Conservation (phyloP, 2,113 vertebrate genomes). For the Onychostoma macrolepis region DNA sequence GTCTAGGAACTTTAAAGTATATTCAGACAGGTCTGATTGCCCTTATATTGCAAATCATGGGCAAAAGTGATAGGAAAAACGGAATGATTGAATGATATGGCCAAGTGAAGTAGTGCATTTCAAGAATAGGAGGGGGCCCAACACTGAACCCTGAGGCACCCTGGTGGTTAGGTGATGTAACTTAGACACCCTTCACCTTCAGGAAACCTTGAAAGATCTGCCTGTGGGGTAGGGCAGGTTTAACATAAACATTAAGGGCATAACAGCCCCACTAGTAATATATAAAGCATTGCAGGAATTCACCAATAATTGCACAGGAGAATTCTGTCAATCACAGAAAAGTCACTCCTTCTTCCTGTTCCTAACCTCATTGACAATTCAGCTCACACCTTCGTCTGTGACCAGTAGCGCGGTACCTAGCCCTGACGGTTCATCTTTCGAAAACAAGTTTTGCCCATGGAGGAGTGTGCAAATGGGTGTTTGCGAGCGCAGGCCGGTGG, state of each 20-base stretch:
- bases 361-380: slow-evolving; percentile 38
- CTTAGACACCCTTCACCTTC: slow-evolving; percentile 14
- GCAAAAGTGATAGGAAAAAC: background rate
- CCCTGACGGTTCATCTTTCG: slow-evolving; percentile 42
- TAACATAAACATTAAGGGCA: background rate
- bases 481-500: slow-evolving; percentile 53
- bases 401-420: slow-evolving; percentile 31
- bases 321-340: slow-evolving; percentile 19
- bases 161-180: slow-evolving; percentile 21
- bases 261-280: background rate
- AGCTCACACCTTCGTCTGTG: slow-evolving; percentile 36
- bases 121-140: background rate
- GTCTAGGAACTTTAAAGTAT: background rate
- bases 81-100: background rate
- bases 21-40: background rate
- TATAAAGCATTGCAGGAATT: background rate
- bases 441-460: slow-evolving; percentile 54
- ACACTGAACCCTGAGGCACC: slow-evolving; percentile 14
- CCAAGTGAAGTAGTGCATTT: slow-evolving; percentile 1
- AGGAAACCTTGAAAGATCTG: slow-evolving; percentile 21
- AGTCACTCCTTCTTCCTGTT: slow-evolving; percentile 25
- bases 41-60: background rate
- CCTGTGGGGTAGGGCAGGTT: slow-evolving; percentile 9
- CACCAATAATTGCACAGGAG: slow-evolving; percentile 9
- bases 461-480: slow-evolving; percentile 57